Conservation (phyloP, 92 coral and sea anemone genomes). For the Isaurus tuberculatus region DNA sequence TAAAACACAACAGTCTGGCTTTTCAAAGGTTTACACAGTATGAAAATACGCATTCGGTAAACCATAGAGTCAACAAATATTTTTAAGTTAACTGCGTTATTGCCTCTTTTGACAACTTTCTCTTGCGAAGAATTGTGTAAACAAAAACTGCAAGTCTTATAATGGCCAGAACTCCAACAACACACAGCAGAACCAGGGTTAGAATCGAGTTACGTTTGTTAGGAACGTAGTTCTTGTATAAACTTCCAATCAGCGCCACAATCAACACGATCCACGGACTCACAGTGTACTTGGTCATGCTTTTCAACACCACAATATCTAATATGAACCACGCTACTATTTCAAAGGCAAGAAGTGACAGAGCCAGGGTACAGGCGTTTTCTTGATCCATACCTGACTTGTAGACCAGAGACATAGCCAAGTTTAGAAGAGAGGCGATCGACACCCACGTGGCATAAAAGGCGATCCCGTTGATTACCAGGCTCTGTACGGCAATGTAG, state of each 20-base stretch:
- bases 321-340: constrained; percentile 79
- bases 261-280: constrained; percentile 76
- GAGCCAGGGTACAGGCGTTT: constrained; percentile 70
- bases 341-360: constrained; percentile 64
- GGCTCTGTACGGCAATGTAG: constrained; percentile 71
- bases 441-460: constrained; percentile 85
- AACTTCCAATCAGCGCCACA: constrained; percentile 76
- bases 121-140: constrained; percentile 65
- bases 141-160: constrained; percentile 66
- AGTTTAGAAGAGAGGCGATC: constrained; percentile 68
- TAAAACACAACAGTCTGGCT: too few relatives aligned
- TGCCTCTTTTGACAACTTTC: constrained; percentile 31
- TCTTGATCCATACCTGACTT: constrained; percentile 70
- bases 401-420: constrained; percentile 71
- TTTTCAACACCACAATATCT: constrained; percentile 71
- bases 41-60: too few relatives aligned
- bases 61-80: too few relatives aligned
- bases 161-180: constrained; percentile 62
- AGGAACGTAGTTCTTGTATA: constrained; percentile 63
- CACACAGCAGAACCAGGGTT: constrained; percentile 68
- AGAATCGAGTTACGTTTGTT: constrained; percentile 71
- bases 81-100: background rate
- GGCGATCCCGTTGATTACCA: constrained; percentile 82
- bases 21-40: too few relatives aligned
- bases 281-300: constrained; percentile 66